Conservation (phyloP, 2,797 vertebrate genomes). For the Champsocephalus gunnari region DNA sequence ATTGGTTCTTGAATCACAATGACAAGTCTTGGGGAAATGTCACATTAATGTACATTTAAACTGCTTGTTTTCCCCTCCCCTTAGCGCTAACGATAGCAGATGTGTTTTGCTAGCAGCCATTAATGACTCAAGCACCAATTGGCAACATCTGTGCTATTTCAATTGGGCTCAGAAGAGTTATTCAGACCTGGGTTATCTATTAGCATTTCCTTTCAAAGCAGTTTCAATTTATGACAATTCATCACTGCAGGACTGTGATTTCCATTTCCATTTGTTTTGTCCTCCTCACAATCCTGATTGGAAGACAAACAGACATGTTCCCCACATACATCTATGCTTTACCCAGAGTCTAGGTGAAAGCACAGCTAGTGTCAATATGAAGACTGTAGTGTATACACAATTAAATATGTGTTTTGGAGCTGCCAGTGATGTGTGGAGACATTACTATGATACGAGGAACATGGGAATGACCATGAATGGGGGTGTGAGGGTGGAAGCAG, state of each 20-base stretch:
- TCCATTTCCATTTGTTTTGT: not conserved
- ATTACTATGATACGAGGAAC: constrained; percentile 37
- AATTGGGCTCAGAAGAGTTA: constrained; percentile 47
- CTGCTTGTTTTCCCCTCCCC: constrained; percentile 60
- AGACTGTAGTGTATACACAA: constrained; percentile 17
- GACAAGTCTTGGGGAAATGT: constrained; percentile 63
- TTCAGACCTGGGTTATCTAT: constrained; percentile 46
- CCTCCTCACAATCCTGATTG: not conserved
- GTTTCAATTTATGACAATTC: constrained; percentile 16
- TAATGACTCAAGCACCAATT: constrained; percentile 76
- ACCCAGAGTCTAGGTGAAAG: constrained; percentile 8
- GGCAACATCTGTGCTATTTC: constrained; percentile 72
- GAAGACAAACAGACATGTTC: constrained; percentile 20
- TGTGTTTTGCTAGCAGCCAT: constrained; percentile 69
- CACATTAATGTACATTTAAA: constrained; percentile 64
- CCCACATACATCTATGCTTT: not conserved
- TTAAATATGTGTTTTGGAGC: constrained; percentile 33
- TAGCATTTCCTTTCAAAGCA: constrained; percentile 48
- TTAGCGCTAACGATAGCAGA: constrained; percentile 73
- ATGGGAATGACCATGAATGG: constrained; percentile 18
- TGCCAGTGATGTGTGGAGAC: constrained; percentile 42
- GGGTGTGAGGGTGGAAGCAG: not conserved
- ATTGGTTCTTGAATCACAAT: constrained; percentile 51
- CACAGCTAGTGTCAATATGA: constrained; percentile 24
- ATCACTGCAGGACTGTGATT: not conserved